Conservation (phyloP, 2,113 vertebrate genomes). For the Tringa solitaria region DNA sequence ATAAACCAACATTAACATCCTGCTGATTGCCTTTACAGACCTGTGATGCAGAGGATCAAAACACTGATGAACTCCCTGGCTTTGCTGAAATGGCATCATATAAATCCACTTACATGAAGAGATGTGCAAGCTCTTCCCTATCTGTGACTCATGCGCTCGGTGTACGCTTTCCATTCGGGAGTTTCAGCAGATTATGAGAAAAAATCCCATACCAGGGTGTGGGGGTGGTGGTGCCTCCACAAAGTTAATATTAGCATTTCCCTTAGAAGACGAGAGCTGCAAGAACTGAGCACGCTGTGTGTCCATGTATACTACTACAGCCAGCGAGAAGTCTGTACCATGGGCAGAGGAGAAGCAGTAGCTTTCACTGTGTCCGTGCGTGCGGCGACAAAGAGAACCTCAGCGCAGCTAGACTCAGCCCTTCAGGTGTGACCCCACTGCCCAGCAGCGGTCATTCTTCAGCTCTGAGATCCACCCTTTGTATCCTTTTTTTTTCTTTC, state of each 20-base stretch:
- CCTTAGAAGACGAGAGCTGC: constrained; percentile 64
- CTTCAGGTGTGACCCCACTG: not conserved
- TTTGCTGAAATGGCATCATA: not conserved
- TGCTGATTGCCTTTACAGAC: not conserved
- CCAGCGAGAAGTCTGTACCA: not conserved
- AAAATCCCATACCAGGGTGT: constrained; percentile 19
- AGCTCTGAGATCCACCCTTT: not conserved
- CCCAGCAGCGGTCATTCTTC: not conserved
- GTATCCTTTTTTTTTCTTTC: not conserved
- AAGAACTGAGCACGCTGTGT: constrained; percentile 6
- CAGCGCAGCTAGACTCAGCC: not conserved
- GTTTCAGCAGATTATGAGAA: constrained; percentile 1
- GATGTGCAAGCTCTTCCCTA: not conserved
- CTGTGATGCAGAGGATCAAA: not conserved
- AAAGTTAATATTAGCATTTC: constrained; percentile 52
- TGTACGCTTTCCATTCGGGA: not conserved
- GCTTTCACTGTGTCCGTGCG: not conserved
- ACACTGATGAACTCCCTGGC: not conserved
- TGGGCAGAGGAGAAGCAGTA: not conserved
- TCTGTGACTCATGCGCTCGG: not conserved
- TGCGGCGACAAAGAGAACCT: not conserved
- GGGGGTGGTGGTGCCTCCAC: constrained; percentile 7
- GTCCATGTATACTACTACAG: constrained; percentile 12
- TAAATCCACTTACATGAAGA: not conserved
- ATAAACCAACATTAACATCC: not conserved